phyloP scores from a whole-genome alignment of 2,113 vertebrate genomes.

The Garra rufa region DNA sequence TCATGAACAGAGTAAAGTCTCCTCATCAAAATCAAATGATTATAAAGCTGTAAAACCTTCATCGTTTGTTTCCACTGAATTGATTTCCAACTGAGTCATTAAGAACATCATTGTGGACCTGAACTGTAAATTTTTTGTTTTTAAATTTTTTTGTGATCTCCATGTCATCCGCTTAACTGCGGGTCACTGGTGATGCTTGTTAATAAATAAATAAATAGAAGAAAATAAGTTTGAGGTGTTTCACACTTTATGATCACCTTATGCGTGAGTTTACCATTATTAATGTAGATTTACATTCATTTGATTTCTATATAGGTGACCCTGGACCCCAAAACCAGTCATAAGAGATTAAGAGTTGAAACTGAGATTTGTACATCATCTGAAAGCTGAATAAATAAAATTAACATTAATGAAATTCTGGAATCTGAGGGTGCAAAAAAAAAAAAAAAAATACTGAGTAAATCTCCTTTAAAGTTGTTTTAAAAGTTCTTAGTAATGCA shows the following conservation, averaged over 20 bases:
- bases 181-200: neutral
- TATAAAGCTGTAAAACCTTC: neutral
- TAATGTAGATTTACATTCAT: neutral
- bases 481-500: no score
- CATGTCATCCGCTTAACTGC: neutral
- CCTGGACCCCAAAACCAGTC: no score
- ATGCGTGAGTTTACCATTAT: no score
- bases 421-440: no score
- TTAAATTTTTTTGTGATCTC: neutral
- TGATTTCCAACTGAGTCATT: neutral
- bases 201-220: slow-evolving; percentile 24
- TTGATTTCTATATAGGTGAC: neutral
- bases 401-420: no score
- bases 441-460: no score
- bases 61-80: neutral
- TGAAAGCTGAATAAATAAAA: no score
- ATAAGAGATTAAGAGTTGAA: no score
- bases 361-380: no score
- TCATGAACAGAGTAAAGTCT: neutral
- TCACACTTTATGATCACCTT: neutral
- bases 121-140: neutral
- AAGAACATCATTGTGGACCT: neutral
- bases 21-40: neutral
- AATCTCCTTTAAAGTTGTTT: no score
- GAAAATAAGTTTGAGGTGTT: neutral